phyloP scores from a whole-genome alignment of 2,888 invertebrate species.

The Ptilodon capucinus region DNA sequence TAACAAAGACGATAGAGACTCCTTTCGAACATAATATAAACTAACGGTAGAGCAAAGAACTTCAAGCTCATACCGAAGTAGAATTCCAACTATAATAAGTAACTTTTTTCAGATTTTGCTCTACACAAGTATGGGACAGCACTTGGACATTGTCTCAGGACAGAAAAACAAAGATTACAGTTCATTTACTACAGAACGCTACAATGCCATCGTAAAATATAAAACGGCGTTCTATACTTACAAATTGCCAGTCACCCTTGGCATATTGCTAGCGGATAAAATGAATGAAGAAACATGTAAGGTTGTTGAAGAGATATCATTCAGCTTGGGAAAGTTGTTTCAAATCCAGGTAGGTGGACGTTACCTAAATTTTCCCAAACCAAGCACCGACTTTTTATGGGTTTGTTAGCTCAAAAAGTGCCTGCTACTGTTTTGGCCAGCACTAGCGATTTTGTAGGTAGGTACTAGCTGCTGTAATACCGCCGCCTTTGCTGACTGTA shows the following conservation, averaged over 20 bases:
- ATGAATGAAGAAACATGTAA: constrained; percentile 86
- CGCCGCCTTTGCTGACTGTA: too few species aligned
- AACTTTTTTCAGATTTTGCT: constrained; percentile 56
- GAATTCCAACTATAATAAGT: background rate
- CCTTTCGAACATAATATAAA: too few species aligned
- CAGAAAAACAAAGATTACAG: constrained; percentile 40
- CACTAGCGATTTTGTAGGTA: too few species aligned
- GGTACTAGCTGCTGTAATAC: too few species aligned
- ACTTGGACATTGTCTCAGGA: constrained; percentile 87
- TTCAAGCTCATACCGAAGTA: constrained; percentile 1
- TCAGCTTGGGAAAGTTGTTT: constrained; percentile 94
- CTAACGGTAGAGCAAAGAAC: background rate
- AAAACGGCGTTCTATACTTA: constrained; percentile 96
- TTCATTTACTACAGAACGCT: constrained; percentile 89
- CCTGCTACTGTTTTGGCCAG: too few species aligned
- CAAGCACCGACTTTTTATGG: too few species aligned
- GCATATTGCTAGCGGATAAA: constrained; percentile 90
- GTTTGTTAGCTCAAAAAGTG: too few species aligned
- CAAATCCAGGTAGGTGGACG: constrained; percentile 89
- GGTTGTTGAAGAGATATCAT: constrained; percentile 88
- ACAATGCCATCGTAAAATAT: constrained; percentile 90
- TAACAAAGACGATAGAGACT: too few species aligned
- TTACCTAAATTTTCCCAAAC: too few species aligned
- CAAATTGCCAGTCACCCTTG: constrained; percentile 91
- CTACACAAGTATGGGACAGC: constrained; percentile 89